Conservation (phyloP, 2,888 invertebrate genomes). For the Lagria hirta region DNA sequence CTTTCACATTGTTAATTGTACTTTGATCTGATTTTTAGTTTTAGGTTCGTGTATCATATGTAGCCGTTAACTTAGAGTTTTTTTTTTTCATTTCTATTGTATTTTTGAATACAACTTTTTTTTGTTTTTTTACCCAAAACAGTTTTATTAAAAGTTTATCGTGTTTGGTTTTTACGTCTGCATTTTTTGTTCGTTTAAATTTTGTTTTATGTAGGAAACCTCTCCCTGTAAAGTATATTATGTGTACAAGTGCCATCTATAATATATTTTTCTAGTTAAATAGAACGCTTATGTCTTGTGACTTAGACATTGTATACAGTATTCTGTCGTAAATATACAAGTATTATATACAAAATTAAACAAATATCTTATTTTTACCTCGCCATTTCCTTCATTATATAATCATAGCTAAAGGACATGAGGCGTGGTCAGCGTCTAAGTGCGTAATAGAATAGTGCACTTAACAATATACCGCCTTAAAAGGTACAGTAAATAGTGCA, state of each 20-base stretch:
- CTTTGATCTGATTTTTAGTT: conserved; percentile 19
- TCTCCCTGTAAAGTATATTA: conserved; percentile 45
- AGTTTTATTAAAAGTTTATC: conserved; percentile 3
- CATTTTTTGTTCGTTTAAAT: conserved; percentile 21
- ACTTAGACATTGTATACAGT: conserved; percentile 57
- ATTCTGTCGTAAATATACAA: conserved; percentile 55
- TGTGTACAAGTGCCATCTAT: conserved; percentile 56
- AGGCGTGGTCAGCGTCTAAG: no score
- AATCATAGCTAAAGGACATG: no score
- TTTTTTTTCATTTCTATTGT: conserved; percentile 9
- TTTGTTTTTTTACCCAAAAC: conserved; percentile 1
- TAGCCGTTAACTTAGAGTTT: conserved; percentile 20
- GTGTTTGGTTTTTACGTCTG: conserved; percentile 8
- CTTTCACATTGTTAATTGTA: conserved; percentile 13
- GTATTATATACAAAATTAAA: conserved; percentile 45
- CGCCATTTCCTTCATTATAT: neutral
- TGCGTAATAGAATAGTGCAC: no score
- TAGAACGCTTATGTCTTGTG: conserved; percentile 56
- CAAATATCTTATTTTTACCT: neutral
- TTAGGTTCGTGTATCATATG: conserved; percentile 27
- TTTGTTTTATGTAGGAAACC: conserved; percentile 23
- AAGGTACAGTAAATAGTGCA: no score
- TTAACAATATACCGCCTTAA: no score
- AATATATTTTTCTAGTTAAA: conserved; percentile 57
- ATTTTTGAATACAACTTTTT: neutral